phyloP scores from a whole-genome alignment of 2,797 vertebrate genomes.

The Cirrhinus molitorella region DNA sequence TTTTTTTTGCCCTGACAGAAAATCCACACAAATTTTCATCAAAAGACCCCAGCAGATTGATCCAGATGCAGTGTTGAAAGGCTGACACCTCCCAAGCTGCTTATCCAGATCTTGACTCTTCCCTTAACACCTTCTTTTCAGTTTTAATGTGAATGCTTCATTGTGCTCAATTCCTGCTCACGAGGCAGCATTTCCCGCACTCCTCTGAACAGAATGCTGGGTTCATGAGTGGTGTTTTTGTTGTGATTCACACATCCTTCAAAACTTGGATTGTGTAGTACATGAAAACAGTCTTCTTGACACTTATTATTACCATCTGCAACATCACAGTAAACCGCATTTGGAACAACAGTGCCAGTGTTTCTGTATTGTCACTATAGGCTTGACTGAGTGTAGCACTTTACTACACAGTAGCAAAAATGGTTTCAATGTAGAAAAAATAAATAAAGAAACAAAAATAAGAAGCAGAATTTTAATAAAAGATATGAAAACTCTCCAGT shows the following conservation, averaged over 20 bases:
- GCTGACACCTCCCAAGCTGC: neutral
- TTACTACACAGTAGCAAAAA: neutral
- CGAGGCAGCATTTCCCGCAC: neutral
- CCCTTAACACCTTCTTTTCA: neutral
- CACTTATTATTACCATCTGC: constrained; percentile 13
- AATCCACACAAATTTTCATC: constrained; percentile 5
- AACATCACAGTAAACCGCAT: neutral
- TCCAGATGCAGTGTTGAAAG: constrained; percentile 26
- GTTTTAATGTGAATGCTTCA: constrained; percentile 15
- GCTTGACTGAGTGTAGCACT: neutral
- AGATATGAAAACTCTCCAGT: neutral
- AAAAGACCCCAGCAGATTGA: neutral
- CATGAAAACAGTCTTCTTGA: constrained; percentile 10
- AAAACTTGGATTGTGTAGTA: neutral
- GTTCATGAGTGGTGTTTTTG: constrained; percentile 20
- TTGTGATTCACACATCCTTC: constrained; percentile 22
- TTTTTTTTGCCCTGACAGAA: neutral
- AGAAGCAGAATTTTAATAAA: no score
- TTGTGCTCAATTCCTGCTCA: constrained; percentile 10
- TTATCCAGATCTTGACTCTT: constrained; percentile 6
- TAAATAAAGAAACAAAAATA: neutral
- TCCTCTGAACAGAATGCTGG: neutral
- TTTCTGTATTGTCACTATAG: neutral
- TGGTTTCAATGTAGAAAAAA: neutral
- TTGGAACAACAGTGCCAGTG: neutral